Conservation (phyloP, 2,113 vertebrate species). For the Gasterosteus aculeatus region DNA sequence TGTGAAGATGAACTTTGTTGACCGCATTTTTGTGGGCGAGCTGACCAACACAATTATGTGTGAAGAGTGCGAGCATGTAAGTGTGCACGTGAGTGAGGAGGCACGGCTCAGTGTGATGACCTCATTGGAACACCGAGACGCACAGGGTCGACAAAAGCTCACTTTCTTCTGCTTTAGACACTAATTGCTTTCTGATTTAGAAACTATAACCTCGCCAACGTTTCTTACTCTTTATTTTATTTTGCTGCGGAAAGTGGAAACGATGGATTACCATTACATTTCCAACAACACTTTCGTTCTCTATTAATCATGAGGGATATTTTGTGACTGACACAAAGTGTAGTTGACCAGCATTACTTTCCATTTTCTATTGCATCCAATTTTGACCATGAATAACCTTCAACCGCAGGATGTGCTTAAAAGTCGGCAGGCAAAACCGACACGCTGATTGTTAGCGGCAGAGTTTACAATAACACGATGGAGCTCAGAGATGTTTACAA, state of each 20-base stretch:
- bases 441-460: slow-evolving; percentile 27
- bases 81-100: slow-evolving; percentile 67
- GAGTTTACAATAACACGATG: slow-evolving; percentile 20
- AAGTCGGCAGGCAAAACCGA: not conserved
- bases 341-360: slow-evolving; percentile 5
- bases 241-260: not conserved
- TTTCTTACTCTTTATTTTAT: slow-evolving; percentile 4
- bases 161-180: not conserved
- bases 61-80: slow-evolving; percentile 98
- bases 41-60: slow-evolving; percentile 99
- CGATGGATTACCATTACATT: not conserved
- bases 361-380: slow-evolving; percentile 4
- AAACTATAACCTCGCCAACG: not conserved
- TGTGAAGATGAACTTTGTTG: slow-evolving; percentile 98
- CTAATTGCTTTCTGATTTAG: slow-evolving; percentile 1
- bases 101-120: not conserved
- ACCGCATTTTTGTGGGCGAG: slow-evolving; percentile 98
- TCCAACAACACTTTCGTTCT: slow-evolving; percentile 10
- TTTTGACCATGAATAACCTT: slow-evolving; percentile 1
- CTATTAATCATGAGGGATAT: not conserved
- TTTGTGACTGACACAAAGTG: slow-evolving; percentile 14
- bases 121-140: not conserved
- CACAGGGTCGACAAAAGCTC: not conserved
- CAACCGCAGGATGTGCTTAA: not conserved
- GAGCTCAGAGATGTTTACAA: slow-evolving; percentile 34